A percentile compares a stretch with the other conserved stretches of the same genome.
phyloP scores from a whole-genome alignment of 2,797 vertebrate species.

The Atherinosoma microstoma region DNA sequence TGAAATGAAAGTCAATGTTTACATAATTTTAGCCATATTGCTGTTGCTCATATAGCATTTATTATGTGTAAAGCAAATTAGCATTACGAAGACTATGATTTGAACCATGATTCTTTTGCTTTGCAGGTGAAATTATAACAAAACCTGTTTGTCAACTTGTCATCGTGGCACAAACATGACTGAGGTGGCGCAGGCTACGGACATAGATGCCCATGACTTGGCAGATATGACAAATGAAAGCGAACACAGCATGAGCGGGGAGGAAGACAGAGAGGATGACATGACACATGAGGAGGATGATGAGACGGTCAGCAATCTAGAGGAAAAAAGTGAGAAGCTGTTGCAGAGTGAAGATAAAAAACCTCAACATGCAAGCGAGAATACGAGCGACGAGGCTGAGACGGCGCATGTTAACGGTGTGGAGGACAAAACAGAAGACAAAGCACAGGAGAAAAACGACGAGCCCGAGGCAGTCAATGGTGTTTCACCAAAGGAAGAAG shows the following conservation, averaged over 20 bases:
- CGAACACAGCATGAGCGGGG: slow-evolving; percentile 30
- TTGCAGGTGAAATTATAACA: slow-evolving; percentile 56
- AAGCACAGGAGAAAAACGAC: slow-evolving; percentile 10
- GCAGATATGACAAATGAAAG: slow-evolving; percentile 39
- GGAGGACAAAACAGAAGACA: slow-evolving; percentile 38
- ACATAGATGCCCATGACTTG: slow-evolving; percentile 44
- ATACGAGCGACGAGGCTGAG: slow-evolving; percentile 5
- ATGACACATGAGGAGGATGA: slow-evolving; percentile 28
- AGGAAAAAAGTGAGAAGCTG: slow-evolving; percentile 14
- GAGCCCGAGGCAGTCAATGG: slow-evolving; percentile 50
- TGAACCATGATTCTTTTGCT: slow-evolving; percentile 1
- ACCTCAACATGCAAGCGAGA: background rate
- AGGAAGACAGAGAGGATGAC: slow-evolving; percentile 40
- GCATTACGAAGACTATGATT: no score
- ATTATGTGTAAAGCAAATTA: background rate
- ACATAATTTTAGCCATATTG: background rate
- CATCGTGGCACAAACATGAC: slow-evolving; percentile 73
- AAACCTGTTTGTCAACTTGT: slow-evolving; percentile 67
- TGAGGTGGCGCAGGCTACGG: slow-evolving; percentile 75
- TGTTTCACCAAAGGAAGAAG: slow-evolving; percentile 20
- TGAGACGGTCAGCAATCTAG: background rate
- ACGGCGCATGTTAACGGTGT: slow-evolving; percentile 51
- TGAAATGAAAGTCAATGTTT: background rate
- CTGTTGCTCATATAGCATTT: background rate
- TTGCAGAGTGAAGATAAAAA: slow-evolving; percentile 10